Base-by-base conservation (phyloP, 2,113 vertebrate species). In the Dicerorhinus sumatrensis region DNA sequence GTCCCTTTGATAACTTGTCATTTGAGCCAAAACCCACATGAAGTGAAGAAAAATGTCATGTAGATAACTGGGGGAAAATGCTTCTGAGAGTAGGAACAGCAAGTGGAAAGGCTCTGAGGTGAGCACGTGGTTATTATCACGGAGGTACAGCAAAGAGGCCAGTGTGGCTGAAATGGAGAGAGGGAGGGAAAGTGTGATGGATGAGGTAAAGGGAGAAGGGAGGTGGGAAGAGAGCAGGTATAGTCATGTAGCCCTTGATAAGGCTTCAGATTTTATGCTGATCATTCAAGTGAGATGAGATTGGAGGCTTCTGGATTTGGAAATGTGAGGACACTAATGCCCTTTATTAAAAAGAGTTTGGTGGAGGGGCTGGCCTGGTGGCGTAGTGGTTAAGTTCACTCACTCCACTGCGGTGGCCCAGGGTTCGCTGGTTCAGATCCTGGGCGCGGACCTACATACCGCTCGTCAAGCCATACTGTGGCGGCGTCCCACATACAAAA, bases 11-110 rank as follows among this genome's bases (percentile, higher is more conserved):
- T 72, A 90, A 70, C 76, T 92, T 89, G 36, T 31, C 11, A 75
- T 84, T 70, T 94, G 60, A 96, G 51, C 25, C 65, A 39, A 92
- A 92, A 94, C 8, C n/a, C 51, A 94, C 89, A 51, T 85, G 48
- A 89, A 76, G 18, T 56, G 0, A 88, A 56, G 42, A 25, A 65
- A 83, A 89, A 39, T 51, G 29, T 48, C 58, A 46, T 17, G 25
- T 2, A n/a, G 5, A 3, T 42, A 18, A 21, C 6, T 80, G 7
- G 29, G 21, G 23, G 16, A 46, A 93, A 67, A 72, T 60, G 9
- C 31, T 86, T 89, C n/a, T 87, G 67, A 90, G 16, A 76, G 33
- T 2, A 9, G 46, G 25, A 51, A 90, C 8, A 36, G 58, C 31
- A 83, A 51, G 21, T 36, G n/a, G 23, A 96, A 85, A 82, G n/a